A percentile compares a stretch with the other conserved stretches of the same genome.
Evolutionary conservation across 2,113 vertebrate genomes (phyloP).

Genomic region (Tinamus guttatus): DNA sequence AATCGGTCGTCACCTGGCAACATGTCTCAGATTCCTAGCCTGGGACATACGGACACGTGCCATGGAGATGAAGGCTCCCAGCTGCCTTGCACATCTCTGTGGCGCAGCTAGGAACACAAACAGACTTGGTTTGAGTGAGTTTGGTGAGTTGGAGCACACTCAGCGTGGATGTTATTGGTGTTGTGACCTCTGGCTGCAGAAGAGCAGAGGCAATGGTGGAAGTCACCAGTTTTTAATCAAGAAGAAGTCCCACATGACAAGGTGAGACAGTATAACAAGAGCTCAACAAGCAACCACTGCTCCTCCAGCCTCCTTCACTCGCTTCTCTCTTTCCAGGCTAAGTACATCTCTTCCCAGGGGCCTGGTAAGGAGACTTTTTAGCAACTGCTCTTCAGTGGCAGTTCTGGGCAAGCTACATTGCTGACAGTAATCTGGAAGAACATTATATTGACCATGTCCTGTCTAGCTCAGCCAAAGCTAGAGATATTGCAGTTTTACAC

Average conservation of each 20-base stretch:
- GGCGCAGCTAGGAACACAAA: neutral
- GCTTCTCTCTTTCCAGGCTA: neutral
- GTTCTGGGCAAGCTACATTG: rapidly evolving
- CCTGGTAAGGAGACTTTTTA: neutral
- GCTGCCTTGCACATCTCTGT: neutral
- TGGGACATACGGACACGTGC: neutral
- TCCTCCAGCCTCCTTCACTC: neutral
- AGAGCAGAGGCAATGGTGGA: neutral
- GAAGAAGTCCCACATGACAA: neutral
- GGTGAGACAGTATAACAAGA: neutral
- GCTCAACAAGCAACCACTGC: neutral
- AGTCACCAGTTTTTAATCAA: neutral
- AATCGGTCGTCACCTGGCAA: neutral
- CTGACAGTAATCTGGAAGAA: neutral
- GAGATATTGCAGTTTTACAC: neutral
- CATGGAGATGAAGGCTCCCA: neutral
- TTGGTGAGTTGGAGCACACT: too few species aligned
- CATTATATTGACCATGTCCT: neutral
- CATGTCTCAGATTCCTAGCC: rapidly evolving
- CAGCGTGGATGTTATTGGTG: rapidly evolving
- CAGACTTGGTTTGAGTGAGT: neutral
- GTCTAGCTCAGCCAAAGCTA: neutral
- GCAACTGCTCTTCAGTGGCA: neutral
- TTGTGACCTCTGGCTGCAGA: rapidly evolving
- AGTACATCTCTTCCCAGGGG: neutral